Evolutionary conservation across 2,113 vertebrate species (phyloP).

Genomic region (Misgurnus anguillicaudatus): DNA sequence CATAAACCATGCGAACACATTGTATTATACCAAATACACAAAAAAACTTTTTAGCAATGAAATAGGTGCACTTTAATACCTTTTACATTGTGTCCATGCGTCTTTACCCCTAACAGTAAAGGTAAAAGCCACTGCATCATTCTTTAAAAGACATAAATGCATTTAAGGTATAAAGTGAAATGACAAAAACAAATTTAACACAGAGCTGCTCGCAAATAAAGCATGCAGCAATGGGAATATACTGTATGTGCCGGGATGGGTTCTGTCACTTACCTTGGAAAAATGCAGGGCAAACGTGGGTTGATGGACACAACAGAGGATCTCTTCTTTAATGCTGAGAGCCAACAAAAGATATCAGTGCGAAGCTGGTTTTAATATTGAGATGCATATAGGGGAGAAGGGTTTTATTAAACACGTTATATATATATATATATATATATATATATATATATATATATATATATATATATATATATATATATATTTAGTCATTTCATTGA

Average conservation of each 20-base stretch:
- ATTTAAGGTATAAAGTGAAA: slow-evolving; percentile 20
- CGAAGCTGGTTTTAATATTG: background rate
- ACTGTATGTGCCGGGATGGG: slow-evolving; percentile 16
- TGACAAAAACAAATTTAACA: slow-evolving; percentile 26
- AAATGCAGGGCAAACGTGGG: slow-evolving; percentile 27
- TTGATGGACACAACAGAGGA: slow-evolving; percentile 24
- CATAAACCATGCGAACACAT: too few relatives aligned
- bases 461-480: too few relatives aligned
- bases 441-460: too few relatives aligned
- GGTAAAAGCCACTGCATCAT: background rate
- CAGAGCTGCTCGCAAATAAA: slow-evolving; percentile 21
- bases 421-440: too few relatives aligned
- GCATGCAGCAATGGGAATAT: slow-evolving; percentile 2
- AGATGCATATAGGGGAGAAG: background rate
- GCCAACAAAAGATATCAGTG: background rate
- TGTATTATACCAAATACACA: too few relatives aligned
- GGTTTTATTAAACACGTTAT: too few relatives aligned
- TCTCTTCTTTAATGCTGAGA: slow-evolving; percentile 8
- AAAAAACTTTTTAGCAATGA: too few relatives aligned
- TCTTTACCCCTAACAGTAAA: background rate
- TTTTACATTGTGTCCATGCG: background rate
- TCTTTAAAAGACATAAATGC: slow-evolving; percentile 23
- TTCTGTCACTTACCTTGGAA: slow-evolving; percentile 35
- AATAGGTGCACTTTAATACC: too few relatives aligned
- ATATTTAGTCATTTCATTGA: too few relatives aligned